Conservation (phyloP, 2,113 vertebrate species). For the Jaculus jaculus region DNA sequence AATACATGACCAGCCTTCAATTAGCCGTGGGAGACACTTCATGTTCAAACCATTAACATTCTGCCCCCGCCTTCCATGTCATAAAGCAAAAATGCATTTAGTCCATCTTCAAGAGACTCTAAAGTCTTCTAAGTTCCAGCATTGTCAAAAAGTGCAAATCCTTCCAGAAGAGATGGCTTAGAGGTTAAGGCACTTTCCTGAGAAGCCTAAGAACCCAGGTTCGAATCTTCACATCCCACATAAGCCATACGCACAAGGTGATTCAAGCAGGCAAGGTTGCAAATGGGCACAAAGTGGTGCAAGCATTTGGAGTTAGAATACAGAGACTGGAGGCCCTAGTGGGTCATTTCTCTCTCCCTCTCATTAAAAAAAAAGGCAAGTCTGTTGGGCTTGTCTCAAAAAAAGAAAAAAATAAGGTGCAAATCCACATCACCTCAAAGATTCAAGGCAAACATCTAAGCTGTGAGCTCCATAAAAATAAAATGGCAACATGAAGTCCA, state of each 20-base stretch:
- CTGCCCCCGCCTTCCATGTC: not conserved
- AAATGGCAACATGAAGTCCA: not conserved
- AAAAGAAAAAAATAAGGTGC: too few relatives aligned
- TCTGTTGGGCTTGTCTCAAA: too few relatives aligned
- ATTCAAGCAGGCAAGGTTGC: too few relatives aligned
- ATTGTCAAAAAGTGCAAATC: not conserved
- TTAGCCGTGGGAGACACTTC: not conserved
- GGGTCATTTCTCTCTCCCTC: too few relatives aligned
- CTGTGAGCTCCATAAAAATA: not conserved
- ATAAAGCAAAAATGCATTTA: not conserved
- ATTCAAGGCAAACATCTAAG: not conserved
- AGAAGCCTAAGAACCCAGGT: not conserved
- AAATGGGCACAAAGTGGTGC: too few relatives aligned
- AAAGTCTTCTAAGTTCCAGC: not conserved
- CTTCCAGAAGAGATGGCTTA: not conserved
- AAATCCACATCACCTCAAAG: too few relatives aligned
- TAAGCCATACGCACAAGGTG: not conserved
- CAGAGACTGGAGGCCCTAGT: too few relatives aligned
- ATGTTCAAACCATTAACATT: not conserved
- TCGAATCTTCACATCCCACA: not conserved
- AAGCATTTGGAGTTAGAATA: too few relatives aligned
- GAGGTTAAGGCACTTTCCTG: not conserved
- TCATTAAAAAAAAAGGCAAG: too few relatives aligned
- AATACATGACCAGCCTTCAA: not conserved
- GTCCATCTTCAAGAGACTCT: not conserved